phyloP scores from a whole-genome alignment of 2,797 vertebrate genomes.

The Poecilia velifera region DNA sequence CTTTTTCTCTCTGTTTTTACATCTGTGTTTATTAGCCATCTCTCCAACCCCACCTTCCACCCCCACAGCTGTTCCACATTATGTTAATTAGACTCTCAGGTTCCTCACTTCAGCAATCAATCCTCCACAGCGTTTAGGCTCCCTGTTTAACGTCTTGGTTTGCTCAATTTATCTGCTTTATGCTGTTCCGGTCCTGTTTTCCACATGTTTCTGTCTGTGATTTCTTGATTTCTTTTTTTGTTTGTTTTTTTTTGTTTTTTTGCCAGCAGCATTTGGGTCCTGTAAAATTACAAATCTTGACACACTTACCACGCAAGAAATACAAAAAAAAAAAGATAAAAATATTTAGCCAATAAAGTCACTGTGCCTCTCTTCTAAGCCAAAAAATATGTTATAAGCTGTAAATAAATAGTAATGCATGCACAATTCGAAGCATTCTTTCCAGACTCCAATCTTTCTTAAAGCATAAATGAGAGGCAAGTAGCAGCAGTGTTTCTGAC shows the following conservation, averaged over 20 bases:
- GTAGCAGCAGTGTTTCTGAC: constrained; percentile 47
- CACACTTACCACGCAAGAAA: not conserved
- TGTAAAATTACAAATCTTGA: not conserved
- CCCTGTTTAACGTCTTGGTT: not conserved
- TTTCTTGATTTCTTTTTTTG: too few species aligned
- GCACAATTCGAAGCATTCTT: constrained; percentile 54
- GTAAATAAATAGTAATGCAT: constrained; percentile 22
- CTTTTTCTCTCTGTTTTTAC: not conserved
- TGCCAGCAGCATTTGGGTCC: not conserved
- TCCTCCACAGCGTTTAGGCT: not conserved
- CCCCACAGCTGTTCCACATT: not conserved
- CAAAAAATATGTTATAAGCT: not conserved
- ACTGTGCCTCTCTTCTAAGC: not conserved
- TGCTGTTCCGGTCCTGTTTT: not conserved
- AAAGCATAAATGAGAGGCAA: constrained; percentile 53
- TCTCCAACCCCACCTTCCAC: not conserved
- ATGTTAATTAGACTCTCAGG: not conserved
- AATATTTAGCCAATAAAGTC: not conserved
- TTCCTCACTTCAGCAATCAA: not conserved
- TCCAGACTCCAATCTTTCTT: constrained; percentile 51
- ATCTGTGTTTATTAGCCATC: not conserved
- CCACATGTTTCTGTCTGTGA: not conserved
- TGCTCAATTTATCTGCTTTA: not conserved
- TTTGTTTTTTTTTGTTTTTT: too few species aligned
- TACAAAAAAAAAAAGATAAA: not conserved